A percentile compares a stretch with the other conserved stretches of the same genome.
Conservation (phyloP, 1,140 invertebrate genomes). For the Bombus sibiricus region DNA sequence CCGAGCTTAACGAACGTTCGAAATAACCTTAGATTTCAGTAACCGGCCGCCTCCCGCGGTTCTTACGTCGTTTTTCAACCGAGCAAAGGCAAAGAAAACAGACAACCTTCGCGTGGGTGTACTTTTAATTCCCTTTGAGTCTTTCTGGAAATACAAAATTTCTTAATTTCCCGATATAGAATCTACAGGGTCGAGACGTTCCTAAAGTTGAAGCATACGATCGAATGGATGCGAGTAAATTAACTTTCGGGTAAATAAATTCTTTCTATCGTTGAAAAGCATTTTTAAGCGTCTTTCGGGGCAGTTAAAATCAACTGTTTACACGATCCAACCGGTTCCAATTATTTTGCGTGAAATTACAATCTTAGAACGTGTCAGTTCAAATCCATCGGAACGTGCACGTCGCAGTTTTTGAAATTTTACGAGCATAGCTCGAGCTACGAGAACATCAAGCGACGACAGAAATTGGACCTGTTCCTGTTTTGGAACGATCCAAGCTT, state of each 20-base stretch:
- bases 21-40: conserved; percentile 49
- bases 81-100: neutral
- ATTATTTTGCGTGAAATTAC: no score
- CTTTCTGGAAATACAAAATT: neutral
- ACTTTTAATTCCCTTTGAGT: neutral
- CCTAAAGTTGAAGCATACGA: no score
- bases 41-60: neutral
- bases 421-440: conserved; percentile 14
- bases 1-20: conserved; percentile 40
- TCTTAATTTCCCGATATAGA: no score
- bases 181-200: no score
- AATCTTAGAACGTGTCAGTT: no score
- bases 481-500: conserved; percentile 44
- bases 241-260: no score
- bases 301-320: no score
- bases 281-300: no score
- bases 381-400: neutral
- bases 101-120: neutral
- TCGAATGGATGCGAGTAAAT: no score
- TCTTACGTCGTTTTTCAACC: neutral
- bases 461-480: conserved; percentile 60
- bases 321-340: no score
- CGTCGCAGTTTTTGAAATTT: conserved; percentile 28
- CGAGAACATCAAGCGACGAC: conserved; percentile 40
- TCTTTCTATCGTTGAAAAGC: no score